Evolutionary conservation across 1,140 invertebrate species (phyloP), one percentile per base, ranked within the genome.

Genomic region (Parapsyche elsis): DNA sequence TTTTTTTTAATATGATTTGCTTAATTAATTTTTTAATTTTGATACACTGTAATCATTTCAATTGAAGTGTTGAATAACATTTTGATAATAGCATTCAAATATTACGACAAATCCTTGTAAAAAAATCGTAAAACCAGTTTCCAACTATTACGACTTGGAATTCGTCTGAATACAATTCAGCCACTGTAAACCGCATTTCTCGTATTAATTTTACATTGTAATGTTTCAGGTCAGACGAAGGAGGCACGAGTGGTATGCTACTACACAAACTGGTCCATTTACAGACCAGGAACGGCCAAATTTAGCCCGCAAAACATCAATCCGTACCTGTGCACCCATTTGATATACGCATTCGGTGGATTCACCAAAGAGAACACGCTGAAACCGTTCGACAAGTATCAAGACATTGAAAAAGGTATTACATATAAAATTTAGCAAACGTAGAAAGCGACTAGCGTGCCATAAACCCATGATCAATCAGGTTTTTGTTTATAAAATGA

Each of bases 241-340:
- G 92, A 93, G 83, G 92, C 93, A 57, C 91, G 93, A 78, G 92
- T 97, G 75, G 95, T 97, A 38, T 97, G 96, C 85, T 97, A 97
- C 86, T 97, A 97, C 88, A 96, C 95, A n/a, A 97, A 97, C 87
- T 97, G 96, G 96, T 96, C 95, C 80, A 94, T 97, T 2, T 97
- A 97, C 85, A 89, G 95, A 80, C 94, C 95, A 1, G 95, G 95
- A 38, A 94, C 94, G 1, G 95, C 95, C 0, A 96, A 97, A 87
- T 98, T 97, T 87, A 94, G 94, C 81, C 97, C 97, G 0, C 94
- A 97, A 88, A 97, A 98, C 86, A 98, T 98, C 84, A 98, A 98
- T 90, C 96, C 96, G 21, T 97, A 97, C 86, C 90, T 98, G 26
- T 99, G 97, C 88, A 98, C 97, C 10, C 97, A 98, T 92, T 90